Evolutionary conservation across 92 coral and sea anemone species (phyloP).

Genomic region (Palythoa grandiflora): DNA sequence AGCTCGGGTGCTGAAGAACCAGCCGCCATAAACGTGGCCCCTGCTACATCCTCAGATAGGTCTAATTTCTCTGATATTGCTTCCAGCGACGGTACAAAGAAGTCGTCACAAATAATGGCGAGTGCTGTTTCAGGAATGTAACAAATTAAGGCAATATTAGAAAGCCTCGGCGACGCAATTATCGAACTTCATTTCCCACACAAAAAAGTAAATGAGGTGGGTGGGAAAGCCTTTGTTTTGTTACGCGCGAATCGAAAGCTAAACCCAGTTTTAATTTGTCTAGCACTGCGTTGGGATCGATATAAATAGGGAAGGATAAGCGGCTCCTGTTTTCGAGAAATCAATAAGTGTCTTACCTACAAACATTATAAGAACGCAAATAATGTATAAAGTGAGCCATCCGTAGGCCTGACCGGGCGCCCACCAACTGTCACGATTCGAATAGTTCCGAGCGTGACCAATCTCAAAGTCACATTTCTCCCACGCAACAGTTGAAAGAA

Average conservation of each 20-base stretch:
- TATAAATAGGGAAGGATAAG: neutral
- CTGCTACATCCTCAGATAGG: constrained; percentile 98
- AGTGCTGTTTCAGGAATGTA: constrained; percentile 64
- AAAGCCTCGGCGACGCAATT: no score
- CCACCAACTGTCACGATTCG: constrained; percentile 78
- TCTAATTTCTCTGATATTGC: constrained; percentile 98
- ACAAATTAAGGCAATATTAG: neutral
- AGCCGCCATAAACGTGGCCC: constrained; percentile 99
- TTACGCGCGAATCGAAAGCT: no score
- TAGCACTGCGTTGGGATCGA: no score
- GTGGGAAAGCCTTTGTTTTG: no score
- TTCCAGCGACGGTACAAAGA: constrained; percentile 98
- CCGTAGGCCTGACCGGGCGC: constrained; percentile 82
- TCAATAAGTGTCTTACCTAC: constrained; percentile 70
- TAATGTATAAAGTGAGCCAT: constrained; percentile 84
- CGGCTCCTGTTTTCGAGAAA: neutral
- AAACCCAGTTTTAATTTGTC: no score
- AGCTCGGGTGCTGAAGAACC: constrained; percentile 99
- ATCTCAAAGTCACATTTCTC: constrained; percentile 96
- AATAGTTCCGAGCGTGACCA: constrained; percentile 84
- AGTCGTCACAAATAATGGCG: constrained; percentile 97
- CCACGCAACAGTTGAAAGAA: constrained; percentile 90
- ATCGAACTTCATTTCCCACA: neutral
- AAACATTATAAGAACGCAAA: constrained; percentile 84
- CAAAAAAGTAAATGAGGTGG: neutral